phyloP scores from a whole-genome alignment of 2,797 vertebrate species.

The Moxostoma hubbsi region DNA sequence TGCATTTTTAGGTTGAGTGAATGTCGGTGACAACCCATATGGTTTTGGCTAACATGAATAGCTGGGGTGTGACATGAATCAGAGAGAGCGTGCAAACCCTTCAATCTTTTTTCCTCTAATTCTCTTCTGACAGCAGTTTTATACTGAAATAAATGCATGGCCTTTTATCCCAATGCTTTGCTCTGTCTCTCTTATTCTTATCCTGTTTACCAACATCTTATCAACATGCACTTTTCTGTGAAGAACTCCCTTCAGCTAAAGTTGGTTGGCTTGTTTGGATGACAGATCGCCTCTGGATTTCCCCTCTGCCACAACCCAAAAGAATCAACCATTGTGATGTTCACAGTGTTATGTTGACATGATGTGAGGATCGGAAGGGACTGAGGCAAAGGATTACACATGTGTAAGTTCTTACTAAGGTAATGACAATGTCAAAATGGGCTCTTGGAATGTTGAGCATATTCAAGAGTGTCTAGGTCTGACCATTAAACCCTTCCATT shows the following conservation, averaged over 20 bases:
- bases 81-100: conserved; percentile 5
- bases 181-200: conserved; percentile 1
- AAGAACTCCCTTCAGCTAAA: not conserved
- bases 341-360: not conserved
- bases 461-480: not conserved
- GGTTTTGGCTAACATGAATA: conserved; percentile 26
- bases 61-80: conserved; percentile 30
- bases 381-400: conserved; percentile 24
- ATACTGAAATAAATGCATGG: not conserved
- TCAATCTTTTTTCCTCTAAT: conserved; percentile 1
- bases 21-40: conserved; percentile 16
- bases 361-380: not conserved
- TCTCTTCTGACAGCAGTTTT: not conserved
- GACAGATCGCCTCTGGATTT: not conserved
- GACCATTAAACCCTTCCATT: conserved; percentile 37
- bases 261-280: conserved; percentile 11
- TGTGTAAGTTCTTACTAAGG: not conserved
- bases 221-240: conserved; percentile 1
- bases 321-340: not conserved
- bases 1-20: conserved; percentile 35
- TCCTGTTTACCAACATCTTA: not conserved
- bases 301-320: not conserved
- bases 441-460: conserved; percentile 34
- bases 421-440: conserved; percentile 17
- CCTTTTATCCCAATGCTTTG: not conserved